Evolutionary conservation across 2,797 vertebrate species (phyloP), one percentile per base, ranked within the genome.

Genomic region (Benthosema pterotum): DNA sequence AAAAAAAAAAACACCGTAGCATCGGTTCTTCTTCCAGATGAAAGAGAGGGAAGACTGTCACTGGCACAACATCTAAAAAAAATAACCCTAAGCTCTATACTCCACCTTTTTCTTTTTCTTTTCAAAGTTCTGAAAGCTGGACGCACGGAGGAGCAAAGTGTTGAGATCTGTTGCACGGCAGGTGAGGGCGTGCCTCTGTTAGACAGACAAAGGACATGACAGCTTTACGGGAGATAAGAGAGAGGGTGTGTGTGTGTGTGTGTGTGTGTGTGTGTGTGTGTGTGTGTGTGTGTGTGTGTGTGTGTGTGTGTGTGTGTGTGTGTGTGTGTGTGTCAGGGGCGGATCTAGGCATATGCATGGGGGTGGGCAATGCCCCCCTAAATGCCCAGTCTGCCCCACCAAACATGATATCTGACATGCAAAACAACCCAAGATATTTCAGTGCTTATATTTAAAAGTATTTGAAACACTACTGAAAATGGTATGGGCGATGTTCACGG

Each of bases 51-150:
- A 69, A 72, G 49, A 73, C 15, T 94, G 93, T n/a, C n/a, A n/a
- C n/a, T n/a, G n/a, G 91, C 92, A 90, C 43, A 65, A 85, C 83
- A 95, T 96, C 92, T 93, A 89, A 93, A 56, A 71, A 57, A 32
- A 32, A 7, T 32, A 5, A 6, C 2, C 9, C 32, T 38, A 38
- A 38, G 32, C 32, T 85, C 61, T 59, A 63, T 65, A 67, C 43
- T 59, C 5, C 14, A 0, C 57, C 69, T 58, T 43, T 16, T 16
- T 11, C 38, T 45, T 70, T 57, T 64, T 75, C 48, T 60, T 67
- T 58, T 48, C 17, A 11, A 57, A 63, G 69, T 77, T 75, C 72
- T 53, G 45, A 68, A 85, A 79, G 77, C 72, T 48, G n/a, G n/a
- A n/a, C n/a, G n/a, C 63, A 80, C 7, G 13, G 53, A 64, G 52